Evolutionary conservation across 2,797 vertebrate species (phyloP).

Genomic region (Gymnoscopelus microlampas): DNA sequence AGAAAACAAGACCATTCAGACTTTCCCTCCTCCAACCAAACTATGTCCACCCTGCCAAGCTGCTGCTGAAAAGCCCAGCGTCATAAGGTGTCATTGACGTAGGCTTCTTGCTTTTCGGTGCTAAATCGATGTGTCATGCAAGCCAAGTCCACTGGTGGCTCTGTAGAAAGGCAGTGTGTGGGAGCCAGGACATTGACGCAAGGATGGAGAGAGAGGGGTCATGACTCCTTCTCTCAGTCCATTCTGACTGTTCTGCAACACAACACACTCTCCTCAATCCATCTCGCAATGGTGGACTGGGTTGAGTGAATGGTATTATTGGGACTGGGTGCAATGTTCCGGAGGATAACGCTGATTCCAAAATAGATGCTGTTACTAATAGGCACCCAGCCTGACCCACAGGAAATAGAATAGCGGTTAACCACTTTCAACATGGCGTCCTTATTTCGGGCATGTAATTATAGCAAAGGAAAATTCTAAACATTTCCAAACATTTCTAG

Average conservation of each 20-base stretch:
- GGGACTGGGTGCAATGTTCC: no score
- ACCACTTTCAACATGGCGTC: no score
- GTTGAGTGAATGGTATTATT: no score
- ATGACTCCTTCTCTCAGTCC: conserved; percentile 28
- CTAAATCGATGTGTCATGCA: conserved; percentile 27
- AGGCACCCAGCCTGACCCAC: no score
- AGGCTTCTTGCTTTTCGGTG: conserved; percentile 16
- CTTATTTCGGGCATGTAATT: no score
- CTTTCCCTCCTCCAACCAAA: conserved; percentile 14
- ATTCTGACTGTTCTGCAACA: conserved; percentile 35
- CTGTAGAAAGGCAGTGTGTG: conserved; percentile 39
- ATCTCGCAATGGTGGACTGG: neutral
- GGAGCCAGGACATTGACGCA: conserved; percentile 53
- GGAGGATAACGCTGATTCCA: no score
- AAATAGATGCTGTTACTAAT: no score
- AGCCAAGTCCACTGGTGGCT: conserved; percentile 38
- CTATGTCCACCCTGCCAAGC: conserved; percentile 51
- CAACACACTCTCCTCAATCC: conserved; percentile 21
- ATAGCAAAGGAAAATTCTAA: no score
- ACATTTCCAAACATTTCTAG: no score
- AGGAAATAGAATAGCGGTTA: no score
- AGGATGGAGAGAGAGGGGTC: conserved; percentile 36
- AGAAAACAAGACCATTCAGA: conserved; percentile 23
- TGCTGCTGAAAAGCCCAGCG: conserved; percentile 18
- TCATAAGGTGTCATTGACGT: conserved; percentile 50